Percentiles rank a stretch among this genome's conserved stretches.
Conservation (phyloP, 2,113 vertebrate genomes). For the Stegastes partitus region DNA sequence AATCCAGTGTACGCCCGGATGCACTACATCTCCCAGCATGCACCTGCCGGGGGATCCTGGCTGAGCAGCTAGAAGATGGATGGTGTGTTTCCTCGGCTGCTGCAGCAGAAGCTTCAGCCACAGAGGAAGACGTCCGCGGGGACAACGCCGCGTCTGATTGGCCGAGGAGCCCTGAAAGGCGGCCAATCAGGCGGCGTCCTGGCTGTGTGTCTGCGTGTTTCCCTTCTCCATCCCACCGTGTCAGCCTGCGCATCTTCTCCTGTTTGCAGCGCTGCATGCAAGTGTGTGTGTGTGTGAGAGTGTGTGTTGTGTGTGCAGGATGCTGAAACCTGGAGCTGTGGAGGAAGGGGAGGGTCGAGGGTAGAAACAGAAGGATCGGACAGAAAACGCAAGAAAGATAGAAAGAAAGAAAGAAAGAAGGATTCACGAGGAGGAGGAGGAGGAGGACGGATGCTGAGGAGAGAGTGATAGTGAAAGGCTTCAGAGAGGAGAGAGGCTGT, state of each 20-base stretch:
- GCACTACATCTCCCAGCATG: slow-evolving; percentile 57
- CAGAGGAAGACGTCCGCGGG: slow-evolving; percentile 66
- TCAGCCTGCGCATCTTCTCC: slow-evolving; percentile 74
- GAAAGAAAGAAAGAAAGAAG: slow-evolving; percentile 20
- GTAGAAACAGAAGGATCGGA: slow-evolving; percentile 15
- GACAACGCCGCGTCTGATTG: slow-evolving; percentile 62
- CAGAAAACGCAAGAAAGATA: slow-evolving; percentile 28
- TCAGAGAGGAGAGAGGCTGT: slow-evolving; percentile 31
- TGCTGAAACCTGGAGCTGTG: slow-evolving; percentile 36
- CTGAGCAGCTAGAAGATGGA: slow-evolving; percentile 50
- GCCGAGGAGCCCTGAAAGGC: slow-evolving; percentile 43
- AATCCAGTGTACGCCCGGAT: background rate
- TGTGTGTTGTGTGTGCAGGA: slow-evolving; percentile 49
- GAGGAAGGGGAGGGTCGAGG: slow-evolving; percentile 52
- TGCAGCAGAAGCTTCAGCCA: slow-evolving; percentile 55
- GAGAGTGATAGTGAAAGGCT: slow-evolving; percentile 33
- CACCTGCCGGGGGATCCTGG: slow-evolving; percentile 44
- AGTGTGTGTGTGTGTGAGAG: slow-evolving; percentile 9
- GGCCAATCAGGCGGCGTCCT: slow-evolving; percentile 65
- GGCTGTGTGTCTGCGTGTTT: slow-evolving; percentile 66
- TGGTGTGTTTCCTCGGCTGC: slow-evolving; percentile 48
- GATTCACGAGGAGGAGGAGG: slow-evolving; percentile 2
- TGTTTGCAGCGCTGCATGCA: slow-evolving; percentile 63
- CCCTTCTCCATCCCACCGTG: slow-evolving; percentile 53
- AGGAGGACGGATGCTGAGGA: slow-evolving; percentile 40